Evolutionary conservation across 2,888 invertebrate species (phyloP).

Genomic region (Pimpla rufipes): DNA sequence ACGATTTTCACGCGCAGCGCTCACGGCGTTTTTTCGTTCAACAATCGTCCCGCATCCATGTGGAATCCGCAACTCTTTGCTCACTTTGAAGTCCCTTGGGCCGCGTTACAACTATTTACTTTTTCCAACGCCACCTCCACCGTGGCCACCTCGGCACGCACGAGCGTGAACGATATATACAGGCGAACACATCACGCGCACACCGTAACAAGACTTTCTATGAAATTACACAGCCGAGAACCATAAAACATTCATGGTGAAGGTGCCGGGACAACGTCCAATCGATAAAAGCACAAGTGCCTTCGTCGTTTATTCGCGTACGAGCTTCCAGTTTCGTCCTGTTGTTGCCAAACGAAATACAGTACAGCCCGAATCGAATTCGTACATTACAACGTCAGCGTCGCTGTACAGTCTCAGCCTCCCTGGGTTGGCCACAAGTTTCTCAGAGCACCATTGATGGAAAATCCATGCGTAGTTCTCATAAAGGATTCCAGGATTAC

Average conservation of each 20-base stretch:
- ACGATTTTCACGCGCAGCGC: too few species aligned
- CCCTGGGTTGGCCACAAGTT: not conserved
- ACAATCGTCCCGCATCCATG: not conserved
- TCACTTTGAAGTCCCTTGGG: slow-evolving; percentile 10
- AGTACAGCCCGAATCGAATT: too few species aligned
- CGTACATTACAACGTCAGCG: too few species aligned
- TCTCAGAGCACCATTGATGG: too few species aligned
- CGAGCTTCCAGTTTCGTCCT: slow-evolving; percentile 21
- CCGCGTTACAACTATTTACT: slow-evolving; percentile 46
- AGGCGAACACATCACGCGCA: not conserved
- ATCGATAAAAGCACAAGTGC: slow-evolving; percentile 56
- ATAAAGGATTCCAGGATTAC: too few species aligned
- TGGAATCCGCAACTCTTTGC: not conserved
- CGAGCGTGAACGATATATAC: slow-evolving; percentile 11
- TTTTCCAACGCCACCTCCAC: slow-evolving; percentile 33
- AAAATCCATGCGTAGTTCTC: too few species aligned
- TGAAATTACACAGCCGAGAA: slow-evolving; percentile 42
- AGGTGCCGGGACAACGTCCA: slow-evolving; percentile 27
- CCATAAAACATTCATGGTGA: slow-evolving; percentile 59
- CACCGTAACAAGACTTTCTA: not conserved
- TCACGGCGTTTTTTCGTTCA: too few species aligned
- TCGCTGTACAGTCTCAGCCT: too few species aligned
- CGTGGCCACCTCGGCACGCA: slow-evolving; percentile 20
- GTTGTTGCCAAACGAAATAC: slow-evolving; percentile 8
- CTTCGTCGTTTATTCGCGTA: slow-evolving; percentile 14